A percentile compares a stretch with the other conserved stretches of the same genome.
phyloP scores from a whole-genome alignment of 2,113 vertebrate genomes.

The Grammomys surdaster region DNA sequence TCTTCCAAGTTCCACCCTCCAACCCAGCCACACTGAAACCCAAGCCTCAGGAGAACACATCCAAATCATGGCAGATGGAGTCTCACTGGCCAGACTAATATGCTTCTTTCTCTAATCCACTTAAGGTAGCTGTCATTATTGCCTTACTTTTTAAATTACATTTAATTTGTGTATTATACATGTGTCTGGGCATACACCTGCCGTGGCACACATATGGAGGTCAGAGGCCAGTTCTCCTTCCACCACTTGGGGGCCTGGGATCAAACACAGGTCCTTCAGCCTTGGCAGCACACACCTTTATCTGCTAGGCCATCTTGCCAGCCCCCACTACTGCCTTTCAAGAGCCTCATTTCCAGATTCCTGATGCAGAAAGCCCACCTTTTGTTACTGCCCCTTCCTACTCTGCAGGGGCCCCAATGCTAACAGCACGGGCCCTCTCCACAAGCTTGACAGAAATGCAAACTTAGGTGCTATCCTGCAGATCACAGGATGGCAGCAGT shows the following conservation, averaged over 20 bases:
- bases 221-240: background rate
- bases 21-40: background rate
- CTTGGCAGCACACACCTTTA: background rate
- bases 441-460: constrained; percentile 10
- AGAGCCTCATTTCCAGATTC: background rate
- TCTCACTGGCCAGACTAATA: background rate
- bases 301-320: background rate
- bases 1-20: background rate
- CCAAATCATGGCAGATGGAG: background rate
- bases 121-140: background rate
- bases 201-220: too few relatives aligned
- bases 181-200: background rate
- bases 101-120: background rate
- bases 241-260: background rate
- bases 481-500: background rate
- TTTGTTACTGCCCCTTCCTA: background rate
- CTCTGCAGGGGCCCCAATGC: background rate
- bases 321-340: background rate
- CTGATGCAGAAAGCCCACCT: background rate
- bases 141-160: too few relatives aligned
- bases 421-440: background rate
- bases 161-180: background rate
- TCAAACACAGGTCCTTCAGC: too few relatives aligned
- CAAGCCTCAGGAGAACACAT: background rate
- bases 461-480: background rate